Conservation (phyloP, 2,797 vertebrate genomes). For the Acanthurus tractus region DNA sequence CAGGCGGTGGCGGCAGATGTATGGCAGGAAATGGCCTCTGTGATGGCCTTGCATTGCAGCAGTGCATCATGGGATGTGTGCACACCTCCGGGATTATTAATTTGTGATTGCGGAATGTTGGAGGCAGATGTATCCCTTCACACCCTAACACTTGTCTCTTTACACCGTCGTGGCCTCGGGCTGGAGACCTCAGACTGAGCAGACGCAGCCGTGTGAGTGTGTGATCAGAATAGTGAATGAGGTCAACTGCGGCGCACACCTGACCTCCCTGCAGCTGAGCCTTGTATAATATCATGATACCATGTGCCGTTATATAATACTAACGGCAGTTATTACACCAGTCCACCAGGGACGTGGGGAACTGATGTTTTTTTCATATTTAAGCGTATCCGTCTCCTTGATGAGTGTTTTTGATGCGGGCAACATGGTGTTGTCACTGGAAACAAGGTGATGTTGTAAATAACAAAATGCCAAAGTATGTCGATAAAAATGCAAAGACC, state of each 20-base stretch:
- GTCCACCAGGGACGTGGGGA: slow-evolving; percentile 16
- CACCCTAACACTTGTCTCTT: slow-evolving; percentile 46
- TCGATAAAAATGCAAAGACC: not conserved
- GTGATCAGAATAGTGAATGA: slow-evolving; percentile 54
- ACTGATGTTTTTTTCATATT: not conserved
- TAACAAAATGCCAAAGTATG: slow-evolving; percentile 5
- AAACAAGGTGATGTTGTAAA: not conserved
- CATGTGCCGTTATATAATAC: slow-evolving; percentile 46
- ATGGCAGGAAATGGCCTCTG: not conserved
- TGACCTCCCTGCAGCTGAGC: slow-evolving; percentile 62
- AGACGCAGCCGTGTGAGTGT: slow-evolving; percentile 17
- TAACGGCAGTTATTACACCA: slow-evolving; percentile 46
- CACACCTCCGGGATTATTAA: slow-evolving; percentile 23
- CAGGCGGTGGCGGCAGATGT: slow-evolving; percentile 7
- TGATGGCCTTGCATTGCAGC: not conserved
- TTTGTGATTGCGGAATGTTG: slow-evolving; percentile 16
- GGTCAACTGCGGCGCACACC: slow-evolving; percentile 53
- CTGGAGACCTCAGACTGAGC: slow-evolving; percentile 47
- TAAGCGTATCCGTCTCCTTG: slow-evolving; percentile 6
- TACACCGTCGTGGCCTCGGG: slow-evolving; percentile 32
- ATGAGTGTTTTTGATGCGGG: slow-evolving; percentile 22
- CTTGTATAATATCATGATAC: slow-evolving; percentile 21
- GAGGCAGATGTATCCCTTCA: slow-evolving; percentile 39
- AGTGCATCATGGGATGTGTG: slow-evolving; percentile 39
- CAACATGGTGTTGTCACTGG: not conserved